These are phyloP conservation scores for Epizoanthus illoricatus DNA, from an alignment of 92 coral and sea anemone genomes.

Conservation along the genomic window DNA sequence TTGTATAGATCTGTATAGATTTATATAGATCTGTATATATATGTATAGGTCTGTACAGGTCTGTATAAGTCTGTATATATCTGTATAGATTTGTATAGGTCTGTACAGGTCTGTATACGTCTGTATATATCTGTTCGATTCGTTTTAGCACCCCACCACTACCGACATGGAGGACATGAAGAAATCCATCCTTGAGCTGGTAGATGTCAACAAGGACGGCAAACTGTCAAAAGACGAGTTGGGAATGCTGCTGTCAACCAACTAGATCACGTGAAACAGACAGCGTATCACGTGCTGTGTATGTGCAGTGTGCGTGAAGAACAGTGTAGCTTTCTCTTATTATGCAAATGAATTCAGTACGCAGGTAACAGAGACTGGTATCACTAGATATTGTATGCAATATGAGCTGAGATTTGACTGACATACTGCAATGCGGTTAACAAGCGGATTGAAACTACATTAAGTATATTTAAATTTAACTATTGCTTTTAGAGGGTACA, in stretches of 20 bases:
- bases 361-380: neutral
- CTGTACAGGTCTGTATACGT: too few relatives aligned
- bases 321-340: neutral
- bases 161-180: conserved; percentile 41
- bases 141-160: conserved; percentile 31
- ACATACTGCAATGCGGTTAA: too few relatives aligned
- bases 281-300: neutral
- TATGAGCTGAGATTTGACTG: neutral
- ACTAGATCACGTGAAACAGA: neutral
- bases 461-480: neutral
- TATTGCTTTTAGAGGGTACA: neutral
- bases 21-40: too few relatives aligned
- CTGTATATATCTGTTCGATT: neutral
- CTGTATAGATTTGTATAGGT: too few relatives aligned
- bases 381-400: neutral
- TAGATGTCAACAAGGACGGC: conserved; percentile 52
- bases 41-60: too few relatives aligned
- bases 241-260: conserved; percentile 35
- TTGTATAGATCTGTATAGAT: too few relatives aligned
- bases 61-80: too few relatives aligned
- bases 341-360: neutral
- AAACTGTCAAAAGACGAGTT: conserved; percentile 52
- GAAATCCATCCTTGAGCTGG: conserved; percentile 43
- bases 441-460: neutral
- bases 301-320: neutral